These are phyloP conservation scores for Corynorhinus townsendii DNA, from an alignment of 2,113 vertebrate genomes.

Conservation along the genomic window DNA sequence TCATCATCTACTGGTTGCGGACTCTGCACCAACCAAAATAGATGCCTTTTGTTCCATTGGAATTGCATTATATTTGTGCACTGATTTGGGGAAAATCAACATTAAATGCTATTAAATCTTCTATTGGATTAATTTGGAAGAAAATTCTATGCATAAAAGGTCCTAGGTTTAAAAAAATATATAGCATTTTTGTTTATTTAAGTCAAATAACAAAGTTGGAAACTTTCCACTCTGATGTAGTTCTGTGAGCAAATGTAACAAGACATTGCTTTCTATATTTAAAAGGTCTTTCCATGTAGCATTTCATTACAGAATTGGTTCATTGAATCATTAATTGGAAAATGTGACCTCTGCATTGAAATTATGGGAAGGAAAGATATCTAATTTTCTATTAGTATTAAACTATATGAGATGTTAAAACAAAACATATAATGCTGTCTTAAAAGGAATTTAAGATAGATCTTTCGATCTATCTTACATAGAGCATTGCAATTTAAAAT, in stretches of 20 bases:
- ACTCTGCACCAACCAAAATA: background rate
- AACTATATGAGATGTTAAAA: background rate
- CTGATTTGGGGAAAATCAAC: background rate
- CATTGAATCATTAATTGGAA: background rate
- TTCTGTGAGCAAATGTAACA: background rate
- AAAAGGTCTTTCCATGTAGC: background rate
- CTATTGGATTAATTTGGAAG: background rate
- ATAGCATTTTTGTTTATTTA: constrained; percentile 4
- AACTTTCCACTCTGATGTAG: background rate
- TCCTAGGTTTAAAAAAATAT: background rate
- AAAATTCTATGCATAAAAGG: background rate
- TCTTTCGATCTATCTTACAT: background rate
- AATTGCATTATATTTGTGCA: background rate
- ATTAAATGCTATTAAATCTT: background rate
- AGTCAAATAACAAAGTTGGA: background rate
- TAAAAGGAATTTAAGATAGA: background rate
- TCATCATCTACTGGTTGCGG: background rate
- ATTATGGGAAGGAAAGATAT: background rate
- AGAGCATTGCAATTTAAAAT: background rate
- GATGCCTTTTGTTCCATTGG: background rate
- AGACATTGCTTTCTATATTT: constrained; percentile 12
- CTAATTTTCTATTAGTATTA: background rate
- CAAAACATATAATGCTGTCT: background rate
- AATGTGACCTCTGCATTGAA: background rate
- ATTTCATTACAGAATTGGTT: background rate